Evolutionary conservation across 2,113 vertebrate genomes (phyloP).

Genomic region (Ochotona princeps): DNA sequence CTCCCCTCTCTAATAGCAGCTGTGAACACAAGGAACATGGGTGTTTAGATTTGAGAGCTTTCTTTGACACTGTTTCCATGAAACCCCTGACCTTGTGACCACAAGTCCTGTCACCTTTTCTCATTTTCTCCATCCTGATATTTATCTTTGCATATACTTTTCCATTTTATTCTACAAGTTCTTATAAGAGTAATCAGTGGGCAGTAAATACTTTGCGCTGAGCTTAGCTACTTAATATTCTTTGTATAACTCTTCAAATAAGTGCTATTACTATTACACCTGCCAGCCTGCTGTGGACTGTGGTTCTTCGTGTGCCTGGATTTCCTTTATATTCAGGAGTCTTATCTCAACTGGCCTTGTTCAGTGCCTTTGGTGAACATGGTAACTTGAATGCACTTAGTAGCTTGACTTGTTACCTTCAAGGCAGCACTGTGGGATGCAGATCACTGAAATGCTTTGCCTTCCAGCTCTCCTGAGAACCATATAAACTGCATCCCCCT

Average conservation of each 20-base stretch:
- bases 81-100: background rate
- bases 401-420: background rate
- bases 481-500: background rate
- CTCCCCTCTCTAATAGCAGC: background rate
- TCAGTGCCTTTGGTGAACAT: background rate
- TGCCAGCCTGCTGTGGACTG: accelerated
- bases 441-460: background rate
- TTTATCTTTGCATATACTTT: background rate
- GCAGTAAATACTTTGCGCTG: background rate
- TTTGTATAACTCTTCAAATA: background rate
- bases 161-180: conserved; percentile 27
- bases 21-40: too few relatives aligned
- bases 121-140: background rate
- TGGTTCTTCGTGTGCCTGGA: background rate
- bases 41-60: background rate
- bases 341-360: background rate
- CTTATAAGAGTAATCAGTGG: background rate
- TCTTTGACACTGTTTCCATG: background rate
- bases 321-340: background rate
- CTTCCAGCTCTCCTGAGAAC: background rate
- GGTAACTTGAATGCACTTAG: background rate
- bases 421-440: background rate
- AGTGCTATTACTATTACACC: too few relatives aligned
- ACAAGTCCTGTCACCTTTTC: background rate
- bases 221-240: background rate